Evolutionary conservation across 2,888 invertebrate species (phyloP), one percentile per base, ranked within the genome.

Genomic region (Agonopterix heracliana): DNA sequence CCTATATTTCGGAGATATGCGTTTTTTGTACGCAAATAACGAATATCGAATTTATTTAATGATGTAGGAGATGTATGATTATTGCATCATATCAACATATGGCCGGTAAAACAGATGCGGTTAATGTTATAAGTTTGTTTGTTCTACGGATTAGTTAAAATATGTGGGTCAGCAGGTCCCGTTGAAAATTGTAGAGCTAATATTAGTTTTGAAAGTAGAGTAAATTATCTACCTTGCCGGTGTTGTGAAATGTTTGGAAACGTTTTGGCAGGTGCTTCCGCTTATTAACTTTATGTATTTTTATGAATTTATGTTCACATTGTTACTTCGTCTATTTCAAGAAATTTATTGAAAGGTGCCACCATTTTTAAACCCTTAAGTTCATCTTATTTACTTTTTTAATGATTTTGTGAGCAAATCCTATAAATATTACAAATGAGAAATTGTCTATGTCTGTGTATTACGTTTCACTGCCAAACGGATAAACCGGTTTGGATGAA

Each of bases 161-260:
- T 40, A 65, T 65, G 54, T 65, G 45, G 66, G 64, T 61, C 59
- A 65, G 50, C 48, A 53, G 63, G 53, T 46, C 53, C 51, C 51
- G 51, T 48, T 48, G 53, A 49, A 55, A 57, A 59, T 60, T 58
- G 60, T 36, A 36, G 9, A 11, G 44, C 41, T 35, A 43, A 26
- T 46, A 40, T 50, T 47, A 46, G 35, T 12, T 13, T 38, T 12
- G 46, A 42, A 12, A 40, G 11, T 47, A 35, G 41, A 11, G 10
- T 12, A 47, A 40, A 45, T 36, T 40, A 38, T 49, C 40, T 48
- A 45, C 47, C 41, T 36, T n/a, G 44, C 40, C 47, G 10, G 10
- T 38, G 13, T 41, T 14, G 1, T 41, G 14, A 41, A 26, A 26
- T 26, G 26, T 38, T 38, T 10, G 38, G 38, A 10, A 10, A 38